Base-by-base conservation (phyloP, 2,113 vertebrate species). In the Alethe castanea region DNA sequence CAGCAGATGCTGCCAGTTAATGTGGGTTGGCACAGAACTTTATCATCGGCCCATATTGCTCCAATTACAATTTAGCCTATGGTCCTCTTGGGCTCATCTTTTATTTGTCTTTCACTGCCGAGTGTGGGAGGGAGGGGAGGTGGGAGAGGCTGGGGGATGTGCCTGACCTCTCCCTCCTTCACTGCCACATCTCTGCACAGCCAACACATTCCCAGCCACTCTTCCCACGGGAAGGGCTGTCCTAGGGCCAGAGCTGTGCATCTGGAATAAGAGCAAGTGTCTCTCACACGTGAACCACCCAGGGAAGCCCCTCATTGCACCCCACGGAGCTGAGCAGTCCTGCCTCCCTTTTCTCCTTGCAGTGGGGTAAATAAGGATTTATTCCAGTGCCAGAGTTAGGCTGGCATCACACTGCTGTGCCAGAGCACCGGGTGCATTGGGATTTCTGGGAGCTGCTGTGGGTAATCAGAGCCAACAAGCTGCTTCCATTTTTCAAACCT, bases 1-100 rank as follows among this genome's bases (percentile, higher is more conserved):
- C 96, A 97, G 89, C 97, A 98, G 97, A 97, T 98, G 97, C 97
- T 98, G 96, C 94, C 95, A 81, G 95, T 96, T 97, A 71, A 96
- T 40, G 78, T 65, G 86, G 93, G 93, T 28, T 97, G 94, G 97
- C 97, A 97, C 94, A 65, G 85, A 92, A 86, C 94, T 97, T 95
- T 83, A 92, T 94, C 94, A 97, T 94, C 18, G 5, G 94, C 76
- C 96, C 96, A 97, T 97, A 97, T 96, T 97, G 95, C 95, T 97
- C 97, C 97, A 97, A 98, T 98, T 98, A 97, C 97, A 95, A 54
- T 96, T 87, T 84, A 95, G 92, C 94, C 96, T 86, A 91, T 54
- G 90, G 96, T 77, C 84, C 94, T 95, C 94, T 77, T 70, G 95
- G 92, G 85, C 78, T 71, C 48, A 19, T 92, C 94, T 97, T 97